phyloP scores from a whole-genome alignment of 2,113 vertebrate species.

The Phoxinus phoxinus region DNA sequence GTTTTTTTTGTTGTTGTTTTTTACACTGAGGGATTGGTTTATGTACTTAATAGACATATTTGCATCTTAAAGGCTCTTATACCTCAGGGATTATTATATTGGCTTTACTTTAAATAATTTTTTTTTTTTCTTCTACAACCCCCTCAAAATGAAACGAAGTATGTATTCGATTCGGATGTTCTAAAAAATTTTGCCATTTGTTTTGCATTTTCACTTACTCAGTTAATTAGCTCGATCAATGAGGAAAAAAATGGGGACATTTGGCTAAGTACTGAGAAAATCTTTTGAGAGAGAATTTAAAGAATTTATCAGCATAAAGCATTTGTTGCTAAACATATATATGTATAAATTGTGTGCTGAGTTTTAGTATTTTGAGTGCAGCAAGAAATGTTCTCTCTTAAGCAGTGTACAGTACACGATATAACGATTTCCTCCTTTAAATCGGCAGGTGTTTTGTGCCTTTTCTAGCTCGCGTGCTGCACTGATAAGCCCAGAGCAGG shows the following conservation, averaged over 20 bases:
- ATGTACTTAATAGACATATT: neutral
- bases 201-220: neutral
- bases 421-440: neutral
- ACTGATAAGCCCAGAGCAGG: neutral
- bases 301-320: no score
- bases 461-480: neutral
- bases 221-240: no score
- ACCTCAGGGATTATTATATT: slow-evolving; percentile 15
- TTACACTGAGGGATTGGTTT: neutral
- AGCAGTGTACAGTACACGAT: neutral
- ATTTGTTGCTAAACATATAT: neutral
- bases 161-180: neutral
- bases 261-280: neutral
- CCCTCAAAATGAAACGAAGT: neutral
- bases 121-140: neutral
- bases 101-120: neutral
- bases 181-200: neutral
- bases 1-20: no score
- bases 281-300: neutral
- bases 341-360: neutral
- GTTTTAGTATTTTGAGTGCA: neutral
- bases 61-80: neutral
- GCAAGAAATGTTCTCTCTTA: neutral
- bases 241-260: no score
- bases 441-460: neutral